These are phyloP conservation scores for Drosophila setifemur DNA, from an alignment of 1,140 invertebrate genomes.

Conservation along the genomic window DNA sequence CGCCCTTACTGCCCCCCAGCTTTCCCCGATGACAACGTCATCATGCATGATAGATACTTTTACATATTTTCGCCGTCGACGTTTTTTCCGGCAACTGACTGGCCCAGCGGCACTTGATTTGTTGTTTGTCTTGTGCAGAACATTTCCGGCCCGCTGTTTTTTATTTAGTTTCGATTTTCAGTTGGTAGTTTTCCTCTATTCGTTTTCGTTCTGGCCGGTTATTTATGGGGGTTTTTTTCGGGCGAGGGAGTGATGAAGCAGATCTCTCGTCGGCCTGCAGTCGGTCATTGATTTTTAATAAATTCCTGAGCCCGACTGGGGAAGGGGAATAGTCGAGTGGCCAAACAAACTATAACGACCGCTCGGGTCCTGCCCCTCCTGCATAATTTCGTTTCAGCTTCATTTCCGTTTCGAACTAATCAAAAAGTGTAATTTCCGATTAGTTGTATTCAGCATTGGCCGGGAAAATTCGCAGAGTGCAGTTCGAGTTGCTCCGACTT, in stretches of 20 bases:
- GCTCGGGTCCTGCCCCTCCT: slow-evolving; percentile 20
- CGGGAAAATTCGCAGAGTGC: slow-evolving; percentile 24
- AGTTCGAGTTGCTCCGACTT: slow-evolving; percentile 21
- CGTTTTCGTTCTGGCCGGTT: slow-evolving; percentile 31
- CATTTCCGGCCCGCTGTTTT: slow-evolving; percentile 59
- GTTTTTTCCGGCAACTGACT: slow-evolving; percentile 60
- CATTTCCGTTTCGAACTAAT: slow-evolving; percentile 81
- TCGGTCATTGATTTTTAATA: slow-evolving; percentile 74
- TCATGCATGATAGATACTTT: slow-evolving; percentile 77
- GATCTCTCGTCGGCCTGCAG: slow-evolving; percentile 26
- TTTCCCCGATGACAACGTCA: slow-evolving; percentile 40
- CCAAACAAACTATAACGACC: slow-evolving; percentile 48
- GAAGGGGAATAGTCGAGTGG: slow-evolving; percentile 12
- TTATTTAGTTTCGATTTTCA: slow-evolving; percentile 64
- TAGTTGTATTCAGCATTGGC: slow-evolving; percentile 74
- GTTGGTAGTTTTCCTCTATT: background rate
- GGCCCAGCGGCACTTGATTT: slow-evolving; percentile 73
- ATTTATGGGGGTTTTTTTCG: slow-evolving; percentile 53
- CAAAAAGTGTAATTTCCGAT: slow-evolving; percentile 82
- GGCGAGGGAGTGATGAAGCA: slow-evolving; percentile 20
- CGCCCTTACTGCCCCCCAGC: too few relatives aligned
- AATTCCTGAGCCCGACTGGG: slow-evolving; percentile 60
- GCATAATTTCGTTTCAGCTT: slow-evolving; percentile 80
- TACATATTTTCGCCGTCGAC: slow-evolving; percentile 63
- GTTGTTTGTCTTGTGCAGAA: slow-evolving; percentile 76